Evolutionary conservation across 2,888 invertebrate species (phyloP).

Genomic region (Eupithecia insigniata): DNA sequence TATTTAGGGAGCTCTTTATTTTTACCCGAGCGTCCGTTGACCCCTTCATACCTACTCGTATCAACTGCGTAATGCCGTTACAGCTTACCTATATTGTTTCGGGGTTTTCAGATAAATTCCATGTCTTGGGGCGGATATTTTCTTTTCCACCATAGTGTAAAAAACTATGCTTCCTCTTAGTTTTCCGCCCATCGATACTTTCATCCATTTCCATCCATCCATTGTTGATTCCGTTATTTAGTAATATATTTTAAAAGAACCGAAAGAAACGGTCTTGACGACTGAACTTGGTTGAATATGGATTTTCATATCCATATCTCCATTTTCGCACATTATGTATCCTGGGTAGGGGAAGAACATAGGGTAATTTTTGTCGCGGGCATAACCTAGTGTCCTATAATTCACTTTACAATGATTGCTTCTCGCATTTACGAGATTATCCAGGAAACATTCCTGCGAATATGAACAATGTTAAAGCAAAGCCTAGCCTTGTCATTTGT

Average conservation of each 20-base stretch:
- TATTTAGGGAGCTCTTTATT: slow-evolving; percentile 67
- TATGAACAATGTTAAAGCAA: background rate
- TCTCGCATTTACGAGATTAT: background rate
- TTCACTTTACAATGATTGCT: background rate
- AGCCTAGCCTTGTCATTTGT: slow-evolving; percentile 1
- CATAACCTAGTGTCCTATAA: background rate
- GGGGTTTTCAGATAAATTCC: background rate
- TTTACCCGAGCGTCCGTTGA: slow-evolving; percentile 64
- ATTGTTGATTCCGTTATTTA: background rate
- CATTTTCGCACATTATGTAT: too few species aligned
- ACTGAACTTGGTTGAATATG: too few species aligned
- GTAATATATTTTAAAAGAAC: background rate
- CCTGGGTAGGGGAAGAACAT: background rate
- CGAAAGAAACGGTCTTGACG: too few species aligned
- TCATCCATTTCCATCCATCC: too few species aligned
- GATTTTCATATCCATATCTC: too few species aligned
- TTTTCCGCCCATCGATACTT: background rate
- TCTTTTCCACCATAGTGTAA: too few species aligned
- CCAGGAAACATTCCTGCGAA: background rate
- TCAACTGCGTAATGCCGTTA: slow-evolving; percentile 33
- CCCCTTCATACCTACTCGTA: slow-evolving; percentile 53
- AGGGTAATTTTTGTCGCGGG: background rate
- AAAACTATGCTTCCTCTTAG: too few species aligned
- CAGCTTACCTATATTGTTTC: slow-evolving; percentile 7
- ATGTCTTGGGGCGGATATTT: background rate